Evolutionary conservation across 2,888 invertebrate species (phyloP), one percentile per base, ranked within the genome.

Genomic region (Amblyjoppa proteus): DNA sequence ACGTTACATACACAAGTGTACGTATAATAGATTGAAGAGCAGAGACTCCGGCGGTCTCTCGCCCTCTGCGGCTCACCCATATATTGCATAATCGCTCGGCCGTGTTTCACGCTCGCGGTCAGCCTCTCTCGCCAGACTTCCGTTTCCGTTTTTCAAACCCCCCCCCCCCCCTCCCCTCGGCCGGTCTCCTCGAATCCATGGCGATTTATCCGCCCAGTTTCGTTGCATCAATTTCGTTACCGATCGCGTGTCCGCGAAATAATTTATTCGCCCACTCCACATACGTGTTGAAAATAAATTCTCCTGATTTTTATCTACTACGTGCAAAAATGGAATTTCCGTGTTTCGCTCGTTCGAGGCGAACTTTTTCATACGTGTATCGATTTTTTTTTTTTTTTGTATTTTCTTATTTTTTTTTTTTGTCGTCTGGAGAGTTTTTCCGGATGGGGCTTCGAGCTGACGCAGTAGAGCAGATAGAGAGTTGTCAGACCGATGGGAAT

Each of bases 81-180:
- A 84, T 81, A 70, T 84, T 84, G 84, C 69, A 84, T 81, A 84
- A 84, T 84, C 84, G 81, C 69, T 45, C 41, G 69, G 61, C 56
- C 77, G 69, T 41, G 64, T 81, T 77, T 74, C 81, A 74, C 81
- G 81, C 84, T 81, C 68, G 77, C 73, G 77, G 81, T 81, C 74
- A 78, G 66, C 76, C 74, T 69, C 61, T 69, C 58, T 28, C 78
- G 74, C 68, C 78, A 69, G 45, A 83, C 71, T 84, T 81, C 76
- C 84, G 61, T 77, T 84, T 74, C 81, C 81, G 81, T 61, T 34
- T 76, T 31, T 20, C 20, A 0, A n/a, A 31, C 53, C 31, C 13
- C 20, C n/a, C 16, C 31, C 38, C 16, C 25, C 56, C 68, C 58
- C 6, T 34, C 45, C 34, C 25, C 16, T n/a, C 51, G 1, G 38